These are phyloP conservation scores for Pogonocichla stellata DNA, from an alignment of 2,113 vertebrate genomes.

Conservation along the genomic window DNA sequence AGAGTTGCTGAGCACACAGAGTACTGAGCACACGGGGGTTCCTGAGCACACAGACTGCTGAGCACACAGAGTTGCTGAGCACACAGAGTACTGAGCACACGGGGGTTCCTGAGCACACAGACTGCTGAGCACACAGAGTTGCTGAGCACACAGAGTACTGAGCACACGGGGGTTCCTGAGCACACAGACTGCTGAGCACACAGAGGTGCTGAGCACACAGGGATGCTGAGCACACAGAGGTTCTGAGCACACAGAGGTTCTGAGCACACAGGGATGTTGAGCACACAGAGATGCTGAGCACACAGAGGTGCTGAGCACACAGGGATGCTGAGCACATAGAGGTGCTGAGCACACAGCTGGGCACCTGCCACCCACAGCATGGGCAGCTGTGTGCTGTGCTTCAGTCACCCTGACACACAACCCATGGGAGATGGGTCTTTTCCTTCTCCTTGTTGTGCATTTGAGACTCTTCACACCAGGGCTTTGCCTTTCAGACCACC, in stretches of 20 bases:
- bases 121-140: not conserved
- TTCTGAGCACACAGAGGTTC: not conserved
- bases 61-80: not conserved
- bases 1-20: not conserved
- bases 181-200: too few species aligned
- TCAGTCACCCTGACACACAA: not conserved
- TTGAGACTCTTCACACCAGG: too few species aligned
- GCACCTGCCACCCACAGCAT: rapidly evolving
- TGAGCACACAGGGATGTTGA: not conserved
- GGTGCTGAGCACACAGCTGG: not conserved
- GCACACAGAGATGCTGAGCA: not conserved
- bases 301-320: not conserved
- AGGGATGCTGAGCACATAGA: not conserved
- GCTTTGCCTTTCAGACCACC: not conserved
- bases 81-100: not conserved
- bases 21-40: not conserved
- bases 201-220: not conserved
- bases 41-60: too few species aligned
- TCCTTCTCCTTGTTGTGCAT: not conserved
- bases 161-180: not conserved
- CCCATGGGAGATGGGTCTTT: not conserved
- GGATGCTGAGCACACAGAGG: not conserved
- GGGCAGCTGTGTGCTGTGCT: not conserved
- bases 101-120: not conserved
- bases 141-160: not conserved